Conservation (phyloP, 1,140 invertebrate species). For the Ladona fulva region DNA sequence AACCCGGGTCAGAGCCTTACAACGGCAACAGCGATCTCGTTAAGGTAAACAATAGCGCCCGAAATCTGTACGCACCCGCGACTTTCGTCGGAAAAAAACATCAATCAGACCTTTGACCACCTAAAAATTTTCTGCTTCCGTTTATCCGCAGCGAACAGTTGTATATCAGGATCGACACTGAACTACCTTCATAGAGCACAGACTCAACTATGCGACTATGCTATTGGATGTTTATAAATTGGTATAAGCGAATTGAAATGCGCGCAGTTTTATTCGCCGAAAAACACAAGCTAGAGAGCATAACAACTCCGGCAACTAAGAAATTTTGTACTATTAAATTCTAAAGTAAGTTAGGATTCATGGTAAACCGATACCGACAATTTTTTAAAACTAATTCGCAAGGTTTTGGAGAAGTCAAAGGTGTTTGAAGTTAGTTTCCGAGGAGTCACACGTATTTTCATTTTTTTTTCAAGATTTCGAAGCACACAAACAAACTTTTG, state of each 20-base stretch:
- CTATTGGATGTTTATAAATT: conserved; percentile 4
- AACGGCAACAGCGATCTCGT: neutral
- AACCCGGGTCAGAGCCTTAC: neutral
- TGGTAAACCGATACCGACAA: no score
- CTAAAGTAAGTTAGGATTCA: no score
- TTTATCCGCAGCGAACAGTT: neutral
- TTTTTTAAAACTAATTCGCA: no score
- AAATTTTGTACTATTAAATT: neutral
- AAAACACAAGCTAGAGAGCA: neutral
- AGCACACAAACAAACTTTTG: neutral
- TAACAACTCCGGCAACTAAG: neutral
- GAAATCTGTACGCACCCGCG: conserved; percentile 17
- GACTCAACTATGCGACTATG: neutral
- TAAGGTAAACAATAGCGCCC: conserved; percentile 10
- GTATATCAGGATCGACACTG: neutral
- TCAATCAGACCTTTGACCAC: conserved; percentile 5
- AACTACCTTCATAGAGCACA: neutral
- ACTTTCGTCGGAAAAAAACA: conserved; percentile 18
- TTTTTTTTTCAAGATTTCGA: neutral
- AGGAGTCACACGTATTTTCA: neutral
- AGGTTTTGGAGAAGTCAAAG: neutral
- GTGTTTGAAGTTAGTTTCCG: neutral
- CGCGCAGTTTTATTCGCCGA: conserved; percentile 1
- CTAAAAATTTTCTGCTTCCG: neutral
- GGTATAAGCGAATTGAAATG: neutral